A percentile compares a stretch with the other conserved stretches of the same genome.
These are phyloP conservation scores for Narcine bancroftii DNA, from an alignment of 2,113 vertebrate species.

Conservation along the genomic window DNA sequence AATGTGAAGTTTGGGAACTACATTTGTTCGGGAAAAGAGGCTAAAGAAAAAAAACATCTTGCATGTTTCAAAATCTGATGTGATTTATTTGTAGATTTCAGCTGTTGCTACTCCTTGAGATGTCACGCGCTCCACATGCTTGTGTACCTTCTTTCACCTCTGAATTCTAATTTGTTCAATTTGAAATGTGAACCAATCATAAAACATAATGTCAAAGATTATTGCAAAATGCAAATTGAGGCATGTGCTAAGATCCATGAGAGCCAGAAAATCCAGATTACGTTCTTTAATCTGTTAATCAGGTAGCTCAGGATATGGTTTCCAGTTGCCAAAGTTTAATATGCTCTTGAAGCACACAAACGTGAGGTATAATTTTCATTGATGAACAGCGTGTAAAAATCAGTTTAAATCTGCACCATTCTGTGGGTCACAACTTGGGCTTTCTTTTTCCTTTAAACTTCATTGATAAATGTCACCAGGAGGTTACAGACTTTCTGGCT, in stretches of 20 bases:
- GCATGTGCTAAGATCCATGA: neutral
- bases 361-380: neutral
- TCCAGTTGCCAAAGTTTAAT: conserved; percentile 5
- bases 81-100: neutral
- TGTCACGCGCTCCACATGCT: neutral
- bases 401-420: neutral
- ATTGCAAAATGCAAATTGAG: neutral
- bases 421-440: neutral
- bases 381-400: neutral
- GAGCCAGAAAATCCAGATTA: neutral
- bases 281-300: neutral
- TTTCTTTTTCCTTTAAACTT: neutral
- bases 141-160: neutral
- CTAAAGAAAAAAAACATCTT: neutral
- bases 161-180: neutral
- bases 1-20: neutral
- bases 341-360: neutral
- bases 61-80: neutral
- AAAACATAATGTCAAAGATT: neutral
- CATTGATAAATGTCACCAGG: conserved; percentile 22
- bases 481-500: conserved; percentile 5
- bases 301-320: neutral
- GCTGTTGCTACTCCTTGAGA: neutral
- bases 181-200: neutral
- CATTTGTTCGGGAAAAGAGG: neutral